phyloP scores from a whole-genome alignment of 2,797 vertebrate species.

The Tragopan temminckii region DNA sequence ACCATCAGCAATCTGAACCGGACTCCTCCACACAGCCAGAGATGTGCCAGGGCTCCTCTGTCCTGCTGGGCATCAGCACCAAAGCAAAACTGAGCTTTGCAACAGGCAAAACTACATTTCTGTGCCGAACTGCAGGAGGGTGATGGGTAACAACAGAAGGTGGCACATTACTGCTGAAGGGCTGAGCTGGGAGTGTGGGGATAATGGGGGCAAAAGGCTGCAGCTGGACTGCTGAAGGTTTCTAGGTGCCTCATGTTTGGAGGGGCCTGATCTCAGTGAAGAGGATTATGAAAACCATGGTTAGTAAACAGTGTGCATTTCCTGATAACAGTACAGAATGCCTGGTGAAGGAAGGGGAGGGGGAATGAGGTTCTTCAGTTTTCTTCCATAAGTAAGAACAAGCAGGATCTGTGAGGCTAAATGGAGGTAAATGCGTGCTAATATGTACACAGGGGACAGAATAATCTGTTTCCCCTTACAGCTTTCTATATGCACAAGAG shows the following conservation, averaged over 20 bases:
- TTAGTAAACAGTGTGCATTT: background rate
- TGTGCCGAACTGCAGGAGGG: background rate
- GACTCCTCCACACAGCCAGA: background rate
- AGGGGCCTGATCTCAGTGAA: background rate
- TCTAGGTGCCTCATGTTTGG: background rate
- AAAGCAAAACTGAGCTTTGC: background rate
- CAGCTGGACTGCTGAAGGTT: background rate
- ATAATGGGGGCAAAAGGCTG: background rate
- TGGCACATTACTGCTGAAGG: background rate
- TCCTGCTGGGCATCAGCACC: background rate
- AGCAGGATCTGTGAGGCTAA: background rate
- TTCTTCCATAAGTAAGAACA: background rate
- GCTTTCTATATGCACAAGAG: background rate
- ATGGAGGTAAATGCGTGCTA: background rate
- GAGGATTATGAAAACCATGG: background rate
- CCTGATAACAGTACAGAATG: background rate
- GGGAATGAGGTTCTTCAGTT: background rate
- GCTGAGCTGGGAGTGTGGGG: background rate
- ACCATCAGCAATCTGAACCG: background rate
- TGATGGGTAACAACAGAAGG: background rate
- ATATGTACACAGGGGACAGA: background rate
- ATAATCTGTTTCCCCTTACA: background rate
- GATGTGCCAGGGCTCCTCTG: background rate
- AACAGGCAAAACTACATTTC: background rate
- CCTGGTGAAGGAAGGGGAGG: background rate